Percentiles rank a stretch among this genome's conserved stretches.
These are phyloP conservation scores for Drosophila ambigua DNA, from an alignment of 1,140 invertebrate species.

Conservation along the genomic window DNA sequence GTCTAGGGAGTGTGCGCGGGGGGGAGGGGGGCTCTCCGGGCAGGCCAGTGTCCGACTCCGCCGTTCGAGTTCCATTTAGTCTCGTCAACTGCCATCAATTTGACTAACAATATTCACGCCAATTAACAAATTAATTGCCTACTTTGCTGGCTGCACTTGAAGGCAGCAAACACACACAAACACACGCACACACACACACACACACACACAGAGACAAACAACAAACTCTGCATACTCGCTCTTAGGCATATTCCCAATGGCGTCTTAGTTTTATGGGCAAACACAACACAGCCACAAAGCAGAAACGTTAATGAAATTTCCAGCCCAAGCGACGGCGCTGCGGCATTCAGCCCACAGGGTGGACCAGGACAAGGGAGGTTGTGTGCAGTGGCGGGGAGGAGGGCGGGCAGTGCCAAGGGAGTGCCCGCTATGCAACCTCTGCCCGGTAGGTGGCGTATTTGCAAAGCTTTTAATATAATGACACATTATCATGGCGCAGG, in stretches of 20 bases:
- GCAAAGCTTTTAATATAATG: constrained; percentile 80
- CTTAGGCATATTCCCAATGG: constrained; percentile 60
- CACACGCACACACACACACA: not conserved
- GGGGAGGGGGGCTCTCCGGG: no score
- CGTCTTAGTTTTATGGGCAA: constrained; percentile 69
- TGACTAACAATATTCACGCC: constrained; percentile 65
- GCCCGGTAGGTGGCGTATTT: constrained; percentile 66
- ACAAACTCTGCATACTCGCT: constrained; percentile 1
- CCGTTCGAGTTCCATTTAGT: constrained; percentile 1
- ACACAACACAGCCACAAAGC: constrained; percentile 52
- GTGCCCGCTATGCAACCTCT: constrained; percentile 26
- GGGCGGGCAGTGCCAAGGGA: constrained; percentile 18
- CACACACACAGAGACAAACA: constrained; percentile 3
- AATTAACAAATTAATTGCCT: constrained; percentile 79
- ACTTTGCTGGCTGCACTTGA: constrained; percentile 63
- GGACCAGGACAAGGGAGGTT: not conserved
- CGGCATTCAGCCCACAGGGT: not conserved
- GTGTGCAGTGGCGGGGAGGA: not conserved
- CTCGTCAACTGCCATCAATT: constrained; percentile 65
- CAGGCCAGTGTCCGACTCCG: no score
- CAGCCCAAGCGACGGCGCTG: constrained; percentile 23
- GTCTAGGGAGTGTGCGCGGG: no score
- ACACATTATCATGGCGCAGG: constrained; percentile 66
- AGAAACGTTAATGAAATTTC: constrained; percentile 71
- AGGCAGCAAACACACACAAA: constrained; percentile 32